Evolutionary conservation across 2,888 invertebrate genomes (phyloP).

Genomic region (Gisinianus flammeolus): DNA sequence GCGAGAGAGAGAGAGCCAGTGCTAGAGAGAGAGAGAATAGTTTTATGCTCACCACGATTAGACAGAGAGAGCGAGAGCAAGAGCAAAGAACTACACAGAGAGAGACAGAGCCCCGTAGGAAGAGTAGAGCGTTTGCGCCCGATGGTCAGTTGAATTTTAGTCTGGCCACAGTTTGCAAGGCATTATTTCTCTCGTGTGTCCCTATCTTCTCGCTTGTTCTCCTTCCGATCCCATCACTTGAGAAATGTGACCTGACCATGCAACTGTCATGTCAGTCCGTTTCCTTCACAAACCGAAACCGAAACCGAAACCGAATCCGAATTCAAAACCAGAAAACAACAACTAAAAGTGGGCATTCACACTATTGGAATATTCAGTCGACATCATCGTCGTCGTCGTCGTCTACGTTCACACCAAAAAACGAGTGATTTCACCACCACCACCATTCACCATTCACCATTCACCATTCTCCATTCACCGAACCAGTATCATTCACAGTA

Average conservation of each 20-base stretch:
- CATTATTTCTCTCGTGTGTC: constrained; percentile 25
- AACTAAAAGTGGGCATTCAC: not conserved
- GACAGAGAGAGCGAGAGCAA: not conserved
- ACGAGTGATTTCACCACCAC: not conserved
- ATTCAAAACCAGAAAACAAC: not conserved
- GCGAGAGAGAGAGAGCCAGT: not conserved
- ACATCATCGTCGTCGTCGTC: too few species aligned
- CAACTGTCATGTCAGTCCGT: constrained; percentile 38
- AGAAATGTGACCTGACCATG: constrained; percentile 39
- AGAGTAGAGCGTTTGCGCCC: constrained; percentile 49
- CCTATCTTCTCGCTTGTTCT: constrained; percentile 1
- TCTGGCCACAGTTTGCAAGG: constrained; percentile 44
- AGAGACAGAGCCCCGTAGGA: not conserved
- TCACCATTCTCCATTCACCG: not conserved
- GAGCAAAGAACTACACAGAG: not conserved
- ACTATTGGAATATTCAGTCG: too few species aligned
- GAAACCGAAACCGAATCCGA: not conserved
- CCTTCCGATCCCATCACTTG: constrained; percentile 28
- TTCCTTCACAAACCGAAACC: not conserved
- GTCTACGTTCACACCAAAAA: not conserved
- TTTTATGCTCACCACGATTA: not conserved
- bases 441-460: not conserved
- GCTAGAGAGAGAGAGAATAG: not conserved
- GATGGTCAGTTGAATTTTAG: constrained; percentile 53
- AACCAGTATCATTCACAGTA: too few species aligned